Evolutionary conservation across 64 coral and sea anemone species (phyloP).

Genomic region (Cladopsammia gracilis): DNA sequence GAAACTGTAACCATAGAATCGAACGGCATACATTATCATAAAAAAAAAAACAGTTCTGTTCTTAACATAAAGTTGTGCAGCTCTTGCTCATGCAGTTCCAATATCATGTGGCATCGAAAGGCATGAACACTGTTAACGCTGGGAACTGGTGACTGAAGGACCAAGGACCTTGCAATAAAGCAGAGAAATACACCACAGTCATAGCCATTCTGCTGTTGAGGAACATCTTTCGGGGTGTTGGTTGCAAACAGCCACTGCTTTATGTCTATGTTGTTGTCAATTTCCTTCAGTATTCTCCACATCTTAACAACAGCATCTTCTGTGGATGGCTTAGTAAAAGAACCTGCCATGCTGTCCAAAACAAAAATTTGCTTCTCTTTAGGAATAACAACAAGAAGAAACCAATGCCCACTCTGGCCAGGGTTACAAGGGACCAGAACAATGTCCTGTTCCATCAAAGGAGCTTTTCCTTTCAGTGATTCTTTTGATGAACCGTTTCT

Average conservation of each 20-base stretch:
- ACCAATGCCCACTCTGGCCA: slow-evolving; percentile 49
- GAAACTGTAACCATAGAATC: too few relatives aligned
- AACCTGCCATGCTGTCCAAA: slow-evolving; percentile 17
- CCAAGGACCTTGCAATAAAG: slow-evolving; percentile 21
- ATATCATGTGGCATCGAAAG: neutral
- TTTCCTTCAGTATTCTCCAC: slow-evolving; percentile 33
- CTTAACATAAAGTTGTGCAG: neutral
- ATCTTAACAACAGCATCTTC: slow-evolving; percentile 11
- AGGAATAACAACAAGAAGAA: slow-evolving; percentile 53
- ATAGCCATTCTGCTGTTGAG: slow-evolving; percentile 53
- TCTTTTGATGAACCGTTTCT: neutral
- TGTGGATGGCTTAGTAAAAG: slow-evolving; percentile 50
- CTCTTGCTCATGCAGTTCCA: slow-evolving; percentile 2
- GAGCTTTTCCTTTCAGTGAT: slow-evolving; percentile 39
- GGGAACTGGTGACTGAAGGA: neutral
- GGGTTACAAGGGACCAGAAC: slow-evolving; percentile 53
- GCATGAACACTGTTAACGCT: neutral
- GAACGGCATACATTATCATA: too few relatives aligned
- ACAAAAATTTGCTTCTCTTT: slow-evolving; percentile 48
- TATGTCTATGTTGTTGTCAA: slow-evolving; percentile 29
- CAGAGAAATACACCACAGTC: slow-evolving; percentile 60
- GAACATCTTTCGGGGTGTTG: slow-evolving; percentile 43
- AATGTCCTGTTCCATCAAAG: slow-evolving; percentile 50
- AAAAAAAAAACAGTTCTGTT: too few relatives aligned
- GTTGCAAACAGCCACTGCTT: slow-evolving; percentile 22